Conservation (phyloP, 2,113 vertebrate species). For the Formicarius rufipectus region DNA sequence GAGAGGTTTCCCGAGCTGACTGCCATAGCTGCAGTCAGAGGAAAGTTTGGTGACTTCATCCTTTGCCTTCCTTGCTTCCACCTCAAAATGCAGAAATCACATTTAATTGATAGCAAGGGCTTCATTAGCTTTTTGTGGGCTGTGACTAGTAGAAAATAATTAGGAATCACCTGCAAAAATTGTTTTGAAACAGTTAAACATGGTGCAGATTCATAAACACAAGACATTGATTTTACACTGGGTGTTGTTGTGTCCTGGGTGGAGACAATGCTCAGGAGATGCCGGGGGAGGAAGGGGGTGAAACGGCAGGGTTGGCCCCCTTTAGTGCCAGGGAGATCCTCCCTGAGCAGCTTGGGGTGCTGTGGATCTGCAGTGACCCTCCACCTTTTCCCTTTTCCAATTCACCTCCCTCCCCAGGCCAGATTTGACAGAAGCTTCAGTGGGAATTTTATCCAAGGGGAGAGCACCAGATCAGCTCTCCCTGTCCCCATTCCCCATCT, state of each 20-base stretch:
- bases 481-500: background rate
- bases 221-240: background rate
- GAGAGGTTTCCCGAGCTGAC: background rate
- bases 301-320: background rate
- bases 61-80: background rate
- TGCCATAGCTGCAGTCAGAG: background rate
- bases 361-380: background rate
- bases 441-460: background rate
- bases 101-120: constrained; percentile 15
- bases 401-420: background rate
- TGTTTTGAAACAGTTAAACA: constrained; percentile 37
- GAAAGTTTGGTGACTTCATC: background rate
- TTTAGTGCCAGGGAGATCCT: background rate
- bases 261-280: background rate
- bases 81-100: background rate
- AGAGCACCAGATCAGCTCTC: background rate
- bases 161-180: constrained; percentile 39
- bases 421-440: background rate
- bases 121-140: constrained; percentile 5
- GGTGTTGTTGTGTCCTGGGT: background rate
- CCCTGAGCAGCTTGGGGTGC: background rate
- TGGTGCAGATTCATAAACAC: background rate
- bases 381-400: background rate
- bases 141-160: background rate
- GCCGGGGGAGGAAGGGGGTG: too few species aligned